These are phyloP conservation scores for Mythimna ferrago DNA, from an alignment of 2,888 invertebrate genomes.

Conservation along the genomic window DNA sequence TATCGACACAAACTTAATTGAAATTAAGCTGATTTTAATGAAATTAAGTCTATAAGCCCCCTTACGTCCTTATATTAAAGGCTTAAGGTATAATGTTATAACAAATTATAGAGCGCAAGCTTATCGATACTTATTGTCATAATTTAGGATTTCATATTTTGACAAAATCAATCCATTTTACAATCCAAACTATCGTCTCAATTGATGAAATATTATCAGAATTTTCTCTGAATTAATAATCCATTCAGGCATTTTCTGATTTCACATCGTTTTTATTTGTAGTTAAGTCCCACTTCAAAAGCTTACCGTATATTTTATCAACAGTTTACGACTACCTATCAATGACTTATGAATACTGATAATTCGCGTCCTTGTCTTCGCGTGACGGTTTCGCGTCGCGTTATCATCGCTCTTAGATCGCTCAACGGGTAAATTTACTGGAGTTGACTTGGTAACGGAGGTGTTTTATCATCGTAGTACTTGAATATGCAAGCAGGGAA, in stretches of 20 bases:
- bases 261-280: background rate
- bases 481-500: slow-evolving; percentile 49
- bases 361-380: slow-evolving; percentile 73
- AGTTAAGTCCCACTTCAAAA: slow-evolving; percentile 8
- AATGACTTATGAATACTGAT: slow-evolving; percentile 77
- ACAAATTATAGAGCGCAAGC: slow-evolving; percentile 12
- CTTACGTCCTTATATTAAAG: slow-evolving; percentile 8
- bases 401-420: slow-evolving; percentile 75
- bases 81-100: slow-evolving; percentile 6
- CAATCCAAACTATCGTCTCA: background rate
- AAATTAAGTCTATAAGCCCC: slow-evolving; percentile 21
- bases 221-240: background rate
- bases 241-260: background rate
- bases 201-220: background rate
- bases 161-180: background rate
- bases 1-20: slow-evolving; percentile 39
- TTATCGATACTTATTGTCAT: slow-evolving; percentile 22
- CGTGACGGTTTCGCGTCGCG: slow-evolving; percentile 75
- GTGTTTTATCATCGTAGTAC: slow-evolving; percentile 64
- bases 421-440: slow-evolving; percentile 73
- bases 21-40: slow-evolving; percentile 35
- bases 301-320: slow-evolving; percentile 24
- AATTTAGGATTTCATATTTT: background rate
- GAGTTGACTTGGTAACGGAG: slow-evolving; percentile 69
- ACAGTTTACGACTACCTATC: slow-evolving; percentile 62